A percentile compares a stretch with the other conserved stretches of the same genome.
Conservation (phyloP, 2,888 invertebrate species). For the Spicauda simplicius region DNA sequence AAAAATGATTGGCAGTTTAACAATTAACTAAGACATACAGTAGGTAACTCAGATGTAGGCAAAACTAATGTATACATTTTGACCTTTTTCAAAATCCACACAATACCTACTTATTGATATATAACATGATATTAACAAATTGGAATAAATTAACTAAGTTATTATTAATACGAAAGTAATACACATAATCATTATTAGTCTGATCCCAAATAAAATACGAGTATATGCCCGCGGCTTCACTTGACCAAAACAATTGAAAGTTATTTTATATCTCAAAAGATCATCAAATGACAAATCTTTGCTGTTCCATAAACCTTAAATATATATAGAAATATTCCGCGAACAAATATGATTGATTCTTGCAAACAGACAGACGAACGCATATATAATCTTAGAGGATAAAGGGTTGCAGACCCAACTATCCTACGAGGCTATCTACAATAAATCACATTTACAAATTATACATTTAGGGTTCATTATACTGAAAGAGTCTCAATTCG, state of each 20-base stretch:
- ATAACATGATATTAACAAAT: slow-evolving; percentile 36
- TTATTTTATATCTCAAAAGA: background rate
- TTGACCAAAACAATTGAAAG: background rate
- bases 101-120: slow-evolving; percentile 42
- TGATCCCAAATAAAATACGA: background rate
- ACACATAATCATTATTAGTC: background rate
- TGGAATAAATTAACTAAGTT: slow-evolving; percentile 41
- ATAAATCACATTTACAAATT: slow-evolving; percentile 59
- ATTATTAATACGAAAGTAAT: slow-evolving; percentile 19
- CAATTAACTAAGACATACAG: slow-evolving; percentile 26
- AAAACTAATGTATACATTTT: slow-evolving; percentile 4
- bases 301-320: background rate
- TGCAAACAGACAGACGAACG: background rate
- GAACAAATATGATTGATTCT: background rate
- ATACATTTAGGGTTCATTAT: slow-evolving; percentile 55
- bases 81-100: slow-evolving; percentile 28
- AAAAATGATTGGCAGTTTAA: slow-evolving; percentile 29
- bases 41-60: slow-evolving; percentile 30
- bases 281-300: too few species aligned
- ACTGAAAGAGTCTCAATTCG: background rate
- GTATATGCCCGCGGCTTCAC: background rate
- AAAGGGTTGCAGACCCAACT: slow-evolving; percentile 38
- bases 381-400: slow-evolving; percentile 3
- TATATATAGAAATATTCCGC: background rate
- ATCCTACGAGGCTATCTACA: slow-evolving; percentile 49